Conservation (phyloP, 2,113 vertebrate genomes). For the Crotalus helleri region DNA sequence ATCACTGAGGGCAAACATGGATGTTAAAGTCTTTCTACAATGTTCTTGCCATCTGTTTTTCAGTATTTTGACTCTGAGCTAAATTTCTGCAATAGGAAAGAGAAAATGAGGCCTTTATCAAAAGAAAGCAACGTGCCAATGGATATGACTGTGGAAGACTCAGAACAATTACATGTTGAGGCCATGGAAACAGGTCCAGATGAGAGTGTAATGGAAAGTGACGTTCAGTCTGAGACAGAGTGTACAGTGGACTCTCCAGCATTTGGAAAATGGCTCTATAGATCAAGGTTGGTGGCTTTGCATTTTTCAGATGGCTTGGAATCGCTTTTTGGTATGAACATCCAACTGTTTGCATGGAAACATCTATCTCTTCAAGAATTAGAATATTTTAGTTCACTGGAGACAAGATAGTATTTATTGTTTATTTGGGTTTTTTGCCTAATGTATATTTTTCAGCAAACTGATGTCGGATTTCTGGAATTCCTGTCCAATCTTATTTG, state of each 20-base stretch:
- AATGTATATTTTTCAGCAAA: background rate
- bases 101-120: background rate
- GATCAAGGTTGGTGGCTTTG: background rate
- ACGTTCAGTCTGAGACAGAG: background rate
- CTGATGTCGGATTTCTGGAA: background rate
- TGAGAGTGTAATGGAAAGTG: background rate
- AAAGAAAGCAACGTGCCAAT: background rate
- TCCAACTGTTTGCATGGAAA: background rate
- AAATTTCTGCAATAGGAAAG: background rate
- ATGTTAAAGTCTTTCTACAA: background rate
- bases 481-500: background rate
- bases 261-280: background rate
- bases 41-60: background rate
- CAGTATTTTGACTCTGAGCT: too few relatives aligned
- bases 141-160: background rate
- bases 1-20: background rate
- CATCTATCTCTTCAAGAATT: background rate
- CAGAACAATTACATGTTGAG: background rate
- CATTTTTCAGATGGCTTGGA: too few relatives aligned
- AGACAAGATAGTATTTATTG: background rate
- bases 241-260: background rate
- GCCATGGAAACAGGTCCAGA: slow-evolving; percentile 21
- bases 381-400: background rate
- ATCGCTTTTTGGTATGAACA: too few relatives aligned
- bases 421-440: background rate